A percentile compares a stretch with the other conserved stretches of the same genome.
Evolutionary conservation across 2,888 invertebrate species (phyloP).

Genomic region (Platycheirus albimanus): DNA sequence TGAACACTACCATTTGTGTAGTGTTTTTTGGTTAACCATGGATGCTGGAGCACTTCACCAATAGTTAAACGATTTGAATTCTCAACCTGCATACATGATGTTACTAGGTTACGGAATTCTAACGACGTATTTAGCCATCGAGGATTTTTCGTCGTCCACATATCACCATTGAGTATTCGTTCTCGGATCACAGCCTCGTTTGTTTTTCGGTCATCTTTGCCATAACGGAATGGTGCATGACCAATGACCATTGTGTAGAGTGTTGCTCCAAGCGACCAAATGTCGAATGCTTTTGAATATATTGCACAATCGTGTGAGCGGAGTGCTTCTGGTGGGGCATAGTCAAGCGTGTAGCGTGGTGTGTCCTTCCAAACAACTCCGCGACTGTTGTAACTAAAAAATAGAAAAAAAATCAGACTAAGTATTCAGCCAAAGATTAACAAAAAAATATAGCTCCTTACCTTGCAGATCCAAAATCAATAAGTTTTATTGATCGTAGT

Average conservation of each 20-base stretch:
- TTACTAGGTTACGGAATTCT: slow-evolving; percentile 77
- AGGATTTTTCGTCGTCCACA: slow-evolving; percentile 77
- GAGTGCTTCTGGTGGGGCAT: slow-evolving; percentile 97
- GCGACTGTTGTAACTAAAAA: slow-evolving; percentile 76
- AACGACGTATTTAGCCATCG: slow-evolving; percentile 78
- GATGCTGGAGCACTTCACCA: slow-evolving; percentile 82
- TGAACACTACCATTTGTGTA: slow-evolving; percentile 56
- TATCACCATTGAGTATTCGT: slow-evolving; percentile 78
- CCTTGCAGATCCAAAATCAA: slow-evolving; percentile 97
- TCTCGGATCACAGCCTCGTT: slow-evolving; percentile 75
- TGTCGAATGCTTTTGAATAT: slow-evolving; percentile 96
- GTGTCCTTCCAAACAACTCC: slow-evolving; percentile 82
- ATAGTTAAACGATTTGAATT: slow-evolving; percentile 76
- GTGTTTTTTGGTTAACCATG: slow-evolving; percentile 78
- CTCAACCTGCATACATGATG: slow-evolving; percentile 78
- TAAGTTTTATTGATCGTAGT: slow-evolving; percentile 87
- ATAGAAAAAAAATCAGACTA: not conserved
- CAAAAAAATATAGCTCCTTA: slow-evolving; percentile 72
- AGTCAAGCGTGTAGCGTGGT: slow-evolving; percentile 94
- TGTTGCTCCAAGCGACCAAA: slow-evolving; percentile 98
- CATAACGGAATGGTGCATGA: slow-evolving; percentile 89
- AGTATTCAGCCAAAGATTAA: too few species aligned
- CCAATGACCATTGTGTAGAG: slow-evolving; percentile 90
- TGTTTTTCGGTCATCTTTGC: slow-evolving; percentile 74
- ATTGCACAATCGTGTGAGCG: slow-evolving; percentile 78